Percentiles rank a stretch among this genome's conserved stretches.
phyloP scores from a whole-genome alignment of 1,140 invertebrate species.

The Cydia fagiglandana region DNA sequence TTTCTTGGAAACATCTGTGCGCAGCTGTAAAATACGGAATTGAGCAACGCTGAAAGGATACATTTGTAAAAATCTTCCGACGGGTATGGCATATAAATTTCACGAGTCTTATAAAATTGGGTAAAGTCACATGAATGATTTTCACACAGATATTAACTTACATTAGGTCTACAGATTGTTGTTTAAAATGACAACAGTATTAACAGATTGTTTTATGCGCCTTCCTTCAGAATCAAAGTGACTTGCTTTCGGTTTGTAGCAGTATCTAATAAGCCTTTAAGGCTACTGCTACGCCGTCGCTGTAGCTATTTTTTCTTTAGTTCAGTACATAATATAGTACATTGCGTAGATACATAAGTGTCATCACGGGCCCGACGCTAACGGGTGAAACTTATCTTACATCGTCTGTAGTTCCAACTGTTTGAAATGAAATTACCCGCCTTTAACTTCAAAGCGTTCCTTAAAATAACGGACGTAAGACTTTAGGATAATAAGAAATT shows the following conservation, averaged over 20 bases:
- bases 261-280: not conserved
- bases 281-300: not conserved
- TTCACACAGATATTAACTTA: too few species aligned
- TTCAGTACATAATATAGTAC: too few species aligned
- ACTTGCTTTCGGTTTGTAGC: not conserved
- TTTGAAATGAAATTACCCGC: not conserved
- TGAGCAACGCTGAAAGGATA: not conserved
- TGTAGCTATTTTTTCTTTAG: not conserved
- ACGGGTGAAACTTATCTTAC: too few species aligned
- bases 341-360: too few species aligned
- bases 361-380: too few species aligned
- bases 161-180: too few species aligned
- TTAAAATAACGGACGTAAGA: not conserved
- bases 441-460: not conserved
- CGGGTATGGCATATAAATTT: not conserved
- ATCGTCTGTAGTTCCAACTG: too few species aligned
- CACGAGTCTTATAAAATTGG: too few species aligned
- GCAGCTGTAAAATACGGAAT: not conserved
- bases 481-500: not conserved
- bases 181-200: not conserved
- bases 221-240: too few species aligned
- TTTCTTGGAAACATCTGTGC: slow-evolving; percentile 2
- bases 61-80: not conserved
- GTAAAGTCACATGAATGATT: too few species aligned
- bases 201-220: too few species aligned